Conservation (phyloP, 92 coral and sea anemone genomes). For the Zoanthus sansibaricus region DNA sequence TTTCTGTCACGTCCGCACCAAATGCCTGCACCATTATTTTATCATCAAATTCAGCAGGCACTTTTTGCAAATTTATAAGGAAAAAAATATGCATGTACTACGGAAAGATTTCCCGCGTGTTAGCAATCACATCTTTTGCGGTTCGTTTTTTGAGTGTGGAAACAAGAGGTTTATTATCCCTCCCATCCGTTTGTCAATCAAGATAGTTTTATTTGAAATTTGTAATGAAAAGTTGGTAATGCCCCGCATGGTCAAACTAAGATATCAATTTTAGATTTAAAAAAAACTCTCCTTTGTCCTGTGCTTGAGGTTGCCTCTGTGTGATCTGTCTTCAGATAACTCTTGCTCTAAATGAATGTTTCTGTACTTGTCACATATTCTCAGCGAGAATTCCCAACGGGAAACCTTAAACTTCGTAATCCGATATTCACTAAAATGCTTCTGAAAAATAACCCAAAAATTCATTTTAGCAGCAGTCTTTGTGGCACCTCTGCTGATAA, state of each 20-base stretch:
- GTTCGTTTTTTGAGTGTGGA: slow-evolving; percentile 26
- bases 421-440: slow-evolving; percentile 70
- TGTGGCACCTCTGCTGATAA: slow-evolving; percentile 78
- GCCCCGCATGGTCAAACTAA: background rate
- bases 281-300: background rate
- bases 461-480: slow-evolving; percentile 68
- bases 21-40: background rate
- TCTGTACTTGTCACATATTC: slow-evolving; percentile 40
- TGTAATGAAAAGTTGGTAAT: slow-evolving; percentile 9
- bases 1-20: slow-evolving; percentile 38
- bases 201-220: slow-evolving; percentile 29
- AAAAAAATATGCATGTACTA: background rate
- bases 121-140: slow-evolving; percentile 16
- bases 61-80: background rate
- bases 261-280: background rate
- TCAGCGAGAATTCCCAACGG: slow-evolving; percentile 29
- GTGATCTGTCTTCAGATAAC: slow-evolving; percentile 9
- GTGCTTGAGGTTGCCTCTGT: background rate
- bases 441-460: slow-evolving; percentile 67
- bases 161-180: slow-evolving; percentile 43
- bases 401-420: slow-evolving; percentile 60
- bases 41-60: background rate
- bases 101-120: slow-evolving; percentile 9
- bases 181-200: slow-evolving; percentile 53
- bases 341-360: slow-evolving; percentile 8